A percentile compares a stretch with the other conserved stretches of the same genome.
These are phyloP conservation scores for Melanocharis versteri DNA, from an alignment of 2,113 vertebrate species.

Conservation along the genomic window DNA sequence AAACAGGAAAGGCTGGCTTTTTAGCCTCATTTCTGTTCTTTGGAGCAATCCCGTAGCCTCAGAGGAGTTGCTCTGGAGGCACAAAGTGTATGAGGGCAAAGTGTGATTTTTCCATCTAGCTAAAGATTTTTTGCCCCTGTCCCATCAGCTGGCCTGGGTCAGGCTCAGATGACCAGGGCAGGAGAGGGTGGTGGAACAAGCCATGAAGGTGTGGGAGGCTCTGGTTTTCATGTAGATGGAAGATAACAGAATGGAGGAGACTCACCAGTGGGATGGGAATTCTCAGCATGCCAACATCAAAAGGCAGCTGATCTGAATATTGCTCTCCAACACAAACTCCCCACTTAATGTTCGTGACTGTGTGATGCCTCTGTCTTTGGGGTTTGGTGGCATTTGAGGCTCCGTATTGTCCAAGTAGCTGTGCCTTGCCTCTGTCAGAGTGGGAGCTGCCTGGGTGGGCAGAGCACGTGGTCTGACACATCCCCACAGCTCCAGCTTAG, in stretches of 20 bases:
- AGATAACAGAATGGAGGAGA: neutral
- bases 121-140: fast-evolving
- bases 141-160: neutral
- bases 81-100: neutral
- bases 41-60: neutral
- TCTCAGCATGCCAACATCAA: neutral
- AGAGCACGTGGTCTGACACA: neutral
- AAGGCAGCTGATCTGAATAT: neutral
- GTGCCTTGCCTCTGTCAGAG: neutral
- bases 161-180: fast-evolving
- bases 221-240: neutral
- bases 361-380: neutral
- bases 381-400: neutral
- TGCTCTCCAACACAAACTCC: neutral
- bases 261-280: neutral
- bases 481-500: neutral
- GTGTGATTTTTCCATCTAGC: neutral
- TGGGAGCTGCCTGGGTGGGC: neutral
- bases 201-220: neutral
- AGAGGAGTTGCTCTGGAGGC: neutral
- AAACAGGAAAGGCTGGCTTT: neutral
- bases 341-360: neutral
- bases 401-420: neutral
- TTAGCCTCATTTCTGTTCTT: neutral
- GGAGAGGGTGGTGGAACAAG: neutral